A percentile compares a stretch with the other conserved stretches of the same genome.
Evolutionary conservation across 2,888 invertebrate genomes (phyloP).

Genomic region (Sepioteuthis lessoniana): DNA sequence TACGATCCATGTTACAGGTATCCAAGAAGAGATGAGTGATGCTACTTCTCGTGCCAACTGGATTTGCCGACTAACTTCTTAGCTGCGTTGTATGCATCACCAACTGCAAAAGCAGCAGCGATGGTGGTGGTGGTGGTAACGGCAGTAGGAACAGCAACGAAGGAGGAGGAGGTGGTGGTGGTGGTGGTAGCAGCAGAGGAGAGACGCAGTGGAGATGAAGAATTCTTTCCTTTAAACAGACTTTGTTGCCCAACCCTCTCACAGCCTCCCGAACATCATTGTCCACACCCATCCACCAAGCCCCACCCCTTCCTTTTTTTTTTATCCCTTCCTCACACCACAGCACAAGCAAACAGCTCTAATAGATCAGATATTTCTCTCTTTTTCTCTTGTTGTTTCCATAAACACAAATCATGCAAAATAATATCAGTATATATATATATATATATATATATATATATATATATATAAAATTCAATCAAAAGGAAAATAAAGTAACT

Average conservation of each 20-base stretch:
- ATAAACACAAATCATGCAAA: neutral
- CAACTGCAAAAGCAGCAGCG: slow-evolving; percentile 23
- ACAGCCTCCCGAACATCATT: too few relatives aligned
- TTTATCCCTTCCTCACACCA: neutral
- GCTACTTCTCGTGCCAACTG: slow-evolving; percentile 1
- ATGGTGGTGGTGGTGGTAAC: neutral
- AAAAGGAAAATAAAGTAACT: too few relatives aligned
- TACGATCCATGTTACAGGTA: slow-evolving; percentile 10
- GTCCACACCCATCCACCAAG: too few relatives aligned
- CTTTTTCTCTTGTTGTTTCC: neutral
- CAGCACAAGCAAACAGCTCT: neutral
- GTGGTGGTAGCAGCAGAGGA: neutral
- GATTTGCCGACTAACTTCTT: slow-evolving; percentile 33
- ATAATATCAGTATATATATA: too few relatives aligned
- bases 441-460: too few relatives aligned
- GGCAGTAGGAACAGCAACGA: neutral
- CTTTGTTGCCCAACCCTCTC: too few relatives aligned
- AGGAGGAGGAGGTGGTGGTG: neutral
- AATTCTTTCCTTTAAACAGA: too few relatives aligned
- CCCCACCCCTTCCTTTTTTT: too few relatives aligned
- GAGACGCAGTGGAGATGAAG: too few relatives aligned
- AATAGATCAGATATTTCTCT: neutral
- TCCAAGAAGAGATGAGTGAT: neutral
- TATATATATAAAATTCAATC: neutral
- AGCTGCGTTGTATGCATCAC: slow-evolving; percentile 10